Conservation (phyloP, 1,140 invertebrate genomes). For the Euglossa dilemma region DNA sequence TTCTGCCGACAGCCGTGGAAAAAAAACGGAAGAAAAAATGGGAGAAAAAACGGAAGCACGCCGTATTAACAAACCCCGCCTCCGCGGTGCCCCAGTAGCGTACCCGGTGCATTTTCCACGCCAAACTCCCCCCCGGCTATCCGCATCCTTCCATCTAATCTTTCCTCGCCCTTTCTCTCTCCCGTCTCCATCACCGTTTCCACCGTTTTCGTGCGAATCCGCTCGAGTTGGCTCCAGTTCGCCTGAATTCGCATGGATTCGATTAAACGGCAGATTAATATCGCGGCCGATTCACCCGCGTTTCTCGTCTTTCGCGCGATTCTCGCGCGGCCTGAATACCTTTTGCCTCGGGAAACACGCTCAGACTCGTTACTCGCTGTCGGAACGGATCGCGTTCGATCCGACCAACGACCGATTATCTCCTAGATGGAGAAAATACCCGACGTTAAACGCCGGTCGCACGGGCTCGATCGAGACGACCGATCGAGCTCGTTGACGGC, state of each 20-base stretch:
- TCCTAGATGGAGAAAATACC: too few species aligned
- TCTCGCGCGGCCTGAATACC: background rate
- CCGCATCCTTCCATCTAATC: background rate
- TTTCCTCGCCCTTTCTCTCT: too few species aligned
- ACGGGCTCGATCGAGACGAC: too few species aligned
- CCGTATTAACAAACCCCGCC: slow-evolving; percentile 10
- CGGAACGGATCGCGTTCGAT: too few species aligned
- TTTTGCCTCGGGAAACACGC: too few species aligned
- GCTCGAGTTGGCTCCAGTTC: too few species aligned
- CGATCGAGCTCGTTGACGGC: too few species aligned
- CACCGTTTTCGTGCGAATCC: too few species aligned
- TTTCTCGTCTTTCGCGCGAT: background rate
- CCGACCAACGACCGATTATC: too few species aligned
- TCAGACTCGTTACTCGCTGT: too few species aligned
- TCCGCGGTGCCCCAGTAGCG: background rate
- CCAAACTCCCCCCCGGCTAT: background rate
- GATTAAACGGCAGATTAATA: background rate
- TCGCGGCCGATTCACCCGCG: background rate
- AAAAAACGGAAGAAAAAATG: background rate
- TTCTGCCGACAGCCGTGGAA: background rate
- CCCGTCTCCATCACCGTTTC: too few species aligned
- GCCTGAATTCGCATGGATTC: background rate
- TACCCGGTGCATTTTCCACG: background rate
- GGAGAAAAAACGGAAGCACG: slow-evolving; percentile 27
- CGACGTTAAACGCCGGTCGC: too few species aligned